Conservation (phyloP, 92 coral and sea anemone species). For the Siderastrea radians region DNA sequence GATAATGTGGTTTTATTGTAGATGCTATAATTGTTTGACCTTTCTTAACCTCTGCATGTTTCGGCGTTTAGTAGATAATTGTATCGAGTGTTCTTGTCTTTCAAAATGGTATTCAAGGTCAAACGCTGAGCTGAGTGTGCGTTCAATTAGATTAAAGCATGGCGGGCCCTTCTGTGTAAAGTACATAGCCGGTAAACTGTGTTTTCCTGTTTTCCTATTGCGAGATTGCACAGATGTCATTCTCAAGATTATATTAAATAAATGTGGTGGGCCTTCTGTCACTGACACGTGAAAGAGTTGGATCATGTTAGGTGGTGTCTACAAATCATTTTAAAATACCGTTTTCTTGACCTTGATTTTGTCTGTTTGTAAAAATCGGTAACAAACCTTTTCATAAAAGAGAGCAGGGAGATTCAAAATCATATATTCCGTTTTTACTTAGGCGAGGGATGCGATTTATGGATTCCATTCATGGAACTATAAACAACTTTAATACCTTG, state of each 20-base stretch:
- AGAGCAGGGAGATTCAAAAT: too few species aligned
- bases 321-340: too few species aligned
- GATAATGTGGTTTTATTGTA: constrained; percentile 5
- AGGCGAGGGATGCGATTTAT: too few species aligned
- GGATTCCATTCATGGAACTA: too few species aligned
- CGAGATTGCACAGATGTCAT: background rate
- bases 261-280: background rate
- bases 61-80: background rate
- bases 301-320: too few species aligned
- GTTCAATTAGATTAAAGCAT: background rate
- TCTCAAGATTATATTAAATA: background rate
- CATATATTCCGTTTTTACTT: too few species aligned
- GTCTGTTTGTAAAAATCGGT: too few species aligned
- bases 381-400: too few species aligned
- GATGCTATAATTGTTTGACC: background rate
- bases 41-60: background rate
- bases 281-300: background rate
- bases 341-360: too few species aligned
- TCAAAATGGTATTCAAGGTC: background rate
- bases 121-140: background rate
- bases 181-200: background rate
- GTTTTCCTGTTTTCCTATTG: background rate
- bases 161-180: too few species aligned
- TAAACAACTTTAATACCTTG: too few species aligned
- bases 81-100: background rate